Conservation (phyloP, 2,797 vertebrate species). For the Chrysocyon brachyurus region DNA sequence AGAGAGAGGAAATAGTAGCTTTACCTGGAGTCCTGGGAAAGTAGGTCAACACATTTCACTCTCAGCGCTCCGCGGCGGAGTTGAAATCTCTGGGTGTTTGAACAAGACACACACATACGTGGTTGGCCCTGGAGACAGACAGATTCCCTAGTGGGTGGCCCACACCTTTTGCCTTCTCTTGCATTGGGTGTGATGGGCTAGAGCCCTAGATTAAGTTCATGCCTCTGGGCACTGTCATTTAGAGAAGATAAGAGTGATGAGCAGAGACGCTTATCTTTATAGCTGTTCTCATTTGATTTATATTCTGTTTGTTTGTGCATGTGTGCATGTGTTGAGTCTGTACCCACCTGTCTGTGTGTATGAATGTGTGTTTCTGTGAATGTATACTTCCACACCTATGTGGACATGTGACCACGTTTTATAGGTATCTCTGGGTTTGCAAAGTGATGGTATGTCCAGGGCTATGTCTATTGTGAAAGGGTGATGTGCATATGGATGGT, state of each 20-base stretch:
- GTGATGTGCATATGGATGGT: not conserved
- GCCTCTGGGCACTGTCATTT: conserved; percentile 74
- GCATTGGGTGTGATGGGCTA: not conserved
- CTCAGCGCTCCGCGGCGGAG: not conserved
- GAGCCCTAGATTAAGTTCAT: conserved; percentile 54
- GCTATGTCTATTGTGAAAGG: not conserved
- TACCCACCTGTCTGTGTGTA: conserved; percentile 12
- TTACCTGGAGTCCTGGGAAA: not conserved
- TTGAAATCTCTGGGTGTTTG: not conserved
- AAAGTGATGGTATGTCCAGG: conserved; percentile 14
- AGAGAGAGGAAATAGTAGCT: not conserved
- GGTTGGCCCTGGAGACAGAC: not conserved
- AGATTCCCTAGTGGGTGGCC: conserved; percentile 30
- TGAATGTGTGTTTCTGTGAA: conserved; percentile 31
- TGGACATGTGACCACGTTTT: not conserved
- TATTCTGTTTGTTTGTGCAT: not conserved
- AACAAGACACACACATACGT: not conserved
- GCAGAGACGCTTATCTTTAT: conserved; percentile 77
- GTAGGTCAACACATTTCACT: not conserved
- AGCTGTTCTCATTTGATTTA: conserved; percentile 74
- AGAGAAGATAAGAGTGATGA: conserved; percentile 69
- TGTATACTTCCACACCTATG: not conserved
- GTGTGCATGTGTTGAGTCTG: not conserved
- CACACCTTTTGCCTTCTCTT: conserved; percentile 38
- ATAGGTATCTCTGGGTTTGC: not conserved